Base-by-base conservation (phyloP, 2,113 vertebrate species). In the Balaenoptera acutorostrata region DNA sequence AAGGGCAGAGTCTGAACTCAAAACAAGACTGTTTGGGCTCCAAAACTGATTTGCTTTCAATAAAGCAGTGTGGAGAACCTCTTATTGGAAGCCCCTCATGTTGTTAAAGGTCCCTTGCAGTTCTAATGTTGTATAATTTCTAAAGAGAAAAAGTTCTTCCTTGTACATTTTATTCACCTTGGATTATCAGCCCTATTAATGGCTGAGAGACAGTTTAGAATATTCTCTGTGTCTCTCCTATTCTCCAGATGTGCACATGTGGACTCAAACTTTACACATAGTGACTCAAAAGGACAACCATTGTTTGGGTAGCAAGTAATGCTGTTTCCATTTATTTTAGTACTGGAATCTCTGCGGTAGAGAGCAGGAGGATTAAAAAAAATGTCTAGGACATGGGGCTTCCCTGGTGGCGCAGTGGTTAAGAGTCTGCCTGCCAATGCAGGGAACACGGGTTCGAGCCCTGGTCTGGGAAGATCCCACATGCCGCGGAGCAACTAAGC, bases 1-100 rank as follows among this genome's bases (percentile, higher is more conserved):
- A 95, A 94, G 59, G 69, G 27, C 61, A 72, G 87, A 81, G 29
- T 95, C 46, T 96, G 82, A 93, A 86, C 64, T 82, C 66, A 93
- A 95, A 46, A 52, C 46, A 87, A 63, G 39, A 74, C 11, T 61
- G 18, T 21, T 27, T 6, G 10, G 12, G 27, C 18, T 82, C 36
- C 57, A 57, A 86, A 86, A n/a, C 13, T 33, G 18, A 52, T 52
- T 90, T 95, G 49, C n/a, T 89, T 81, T 69, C 8, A 11, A 63
- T 74, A 46, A 81, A 80, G 52, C 36, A 81, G 69, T 23, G 39
- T 21, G 21, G 18, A 0, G 11, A 57, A 31, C 2, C 12, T 63
- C 36, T 84, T 90, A 33, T 15, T n/a, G 9, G 20, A 68, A 69
- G 85, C 8, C 7, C 52, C 55, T 49, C 12, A 25, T 39, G 21